Evolutionary conservation across 2,888 invertebrate genomes (phyloP).

Genomic region (Nemotelus nigrinus): DNA sequence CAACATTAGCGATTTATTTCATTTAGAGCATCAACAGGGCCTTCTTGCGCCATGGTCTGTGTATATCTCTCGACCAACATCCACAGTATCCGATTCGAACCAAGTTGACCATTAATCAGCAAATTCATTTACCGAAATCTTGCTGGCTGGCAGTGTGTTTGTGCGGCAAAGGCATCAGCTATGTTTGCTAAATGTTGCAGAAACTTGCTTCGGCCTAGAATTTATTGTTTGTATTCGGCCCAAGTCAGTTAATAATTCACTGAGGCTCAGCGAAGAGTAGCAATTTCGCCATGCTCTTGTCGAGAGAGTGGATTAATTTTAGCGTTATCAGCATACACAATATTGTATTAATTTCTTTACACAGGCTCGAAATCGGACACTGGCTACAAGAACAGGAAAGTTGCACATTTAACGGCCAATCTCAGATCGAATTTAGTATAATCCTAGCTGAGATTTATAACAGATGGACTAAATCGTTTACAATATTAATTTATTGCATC

Average conservation of each 20-base stretch:
- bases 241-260: slow-evolving; percentile 42
- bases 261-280: slow-evolving; percentile 34
- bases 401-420: slow-evolving; percentile 22
- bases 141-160: not conserved
- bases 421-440: slow-evolving; percentile 37
- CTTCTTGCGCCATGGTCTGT: too few relatives aligned
- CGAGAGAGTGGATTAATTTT: slow-evolving; percentile 41
- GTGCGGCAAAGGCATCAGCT: slow-evolving; percentile 36
- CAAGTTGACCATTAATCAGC: slow-evolving; percentile 42
- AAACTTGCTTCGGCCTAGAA: slow-evolving; percentile 34
- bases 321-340: slow-evolving; percentile 44
- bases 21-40: not conserved
- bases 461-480: slow-evolving; percentile 34
- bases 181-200: slow-evolving; percentile 45
- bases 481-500: slow-evolving; percentile 35
- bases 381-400: not conserved
- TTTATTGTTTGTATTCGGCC: slow-evolving; percentile 41
- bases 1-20: slow-evolving; percentile 13
- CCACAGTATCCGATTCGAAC: slow-evolving; percentile 22
- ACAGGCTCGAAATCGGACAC: not conserved
- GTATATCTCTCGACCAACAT: not conserved
- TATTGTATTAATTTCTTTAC: slow-evolving; percentile 37
- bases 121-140: slow-evolving; percentile 43
- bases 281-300: slow-evolving; percentile 25
- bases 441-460: slow-evolving; percentile 38